Percentiles rank a stretch among this genome's conserved stretches.
These are phyloP conservation scores for Nyctalus aviator DNA, from an alignment of 2,797 vertebrate species.

Conservation along the genomic window DNA sequence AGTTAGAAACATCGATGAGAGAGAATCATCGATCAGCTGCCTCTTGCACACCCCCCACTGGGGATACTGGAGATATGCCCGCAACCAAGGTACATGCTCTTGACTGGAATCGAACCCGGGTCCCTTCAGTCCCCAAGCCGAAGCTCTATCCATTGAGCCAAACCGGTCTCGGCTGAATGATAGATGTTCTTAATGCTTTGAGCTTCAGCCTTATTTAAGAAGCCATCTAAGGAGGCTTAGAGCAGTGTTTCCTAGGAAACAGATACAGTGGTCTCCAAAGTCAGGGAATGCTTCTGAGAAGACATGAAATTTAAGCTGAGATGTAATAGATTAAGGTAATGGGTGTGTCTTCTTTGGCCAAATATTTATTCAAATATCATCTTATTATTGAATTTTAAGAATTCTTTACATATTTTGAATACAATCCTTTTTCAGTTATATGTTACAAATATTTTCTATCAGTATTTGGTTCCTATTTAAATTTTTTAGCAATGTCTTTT, in stretches of 20 bases:
- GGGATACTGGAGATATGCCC: no score
- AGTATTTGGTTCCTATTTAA: slow-evolving; percentile 21
- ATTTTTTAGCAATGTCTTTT: slow-evolving; percentile 30
- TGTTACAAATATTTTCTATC: slow-evolving; percentile 19
- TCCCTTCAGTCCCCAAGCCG: no score
- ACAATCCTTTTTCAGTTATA: neutral
- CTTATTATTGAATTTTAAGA: slow-evolving; percentile 38
- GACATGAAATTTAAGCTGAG: neutral
- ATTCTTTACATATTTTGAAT: slow-evolving; percentile 31
- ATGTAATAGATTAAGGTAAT: neutral
- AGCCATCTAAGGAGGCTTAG: neutral
- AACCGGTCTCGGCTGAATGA: no score
- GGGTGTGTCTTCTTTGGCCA: neutral
- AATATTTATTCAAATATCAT: slow-evolving; percentile 43
- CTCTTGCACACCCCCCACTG: no score
- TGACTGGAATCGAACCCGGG: no score
- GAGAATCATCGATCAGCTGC: no score
- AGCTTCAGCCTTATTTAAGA: neutral
- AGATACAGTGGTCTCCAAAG: neutral
- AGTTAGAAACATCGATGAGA: no score
- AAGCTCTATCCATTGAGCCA: no score
- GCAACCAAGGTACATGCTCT: no score
- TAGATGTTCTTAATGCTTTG: neutral
- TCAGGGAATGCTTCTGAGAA: neutral
- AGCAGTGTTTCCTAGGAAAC: neutral